phyloP scores from a whole-genome alignment of 1,140 invertebrate species.

The Euglossa dilemma region DNA sequence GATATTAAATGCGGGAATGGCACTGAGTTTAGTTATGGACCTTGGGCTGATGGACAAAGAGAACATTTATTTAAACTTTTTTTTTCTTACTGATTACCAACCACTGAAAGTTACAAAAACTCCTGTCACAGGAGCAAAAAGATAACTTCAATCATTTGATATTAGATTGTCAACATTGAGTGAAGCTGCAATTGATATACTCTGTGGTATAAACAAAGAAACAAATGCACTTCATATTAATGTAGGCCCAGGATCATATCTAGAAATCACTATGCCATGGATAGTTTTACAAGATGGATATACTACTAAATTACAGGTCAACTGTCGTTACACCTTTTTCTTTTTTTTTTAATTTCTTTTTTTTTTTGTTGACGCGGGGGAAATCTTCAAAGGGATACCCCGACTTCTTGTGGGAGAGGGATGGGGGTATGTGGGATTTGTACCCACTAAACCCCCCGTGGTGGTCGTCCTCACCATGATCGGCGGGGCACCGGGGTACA shows the following conservation, averaged over 20 bases:
- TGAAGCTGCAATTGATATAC: conserved; percentile 96
- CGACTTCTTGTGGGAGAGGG: no score
- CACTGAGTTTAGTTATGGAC: conserved; percentile 98
- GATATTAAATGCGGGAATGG: conserved; percentile 98
- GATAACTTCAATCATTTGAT: conserved; percentile 95
- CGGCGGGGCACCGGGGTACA: no score
- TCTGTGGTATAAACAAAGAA: conserved; percentile 98
- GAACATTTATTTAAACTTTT: conserved; percentile 98
- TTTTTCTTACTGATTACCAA: conserved; percentile 95
- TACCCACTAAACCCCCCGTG: no score
- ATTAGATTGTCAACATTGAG: conserved; percentile 94
- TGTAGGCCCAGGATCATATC: conserved; percentile 95
- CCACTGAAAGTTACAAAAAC: conserved; percentile 89
- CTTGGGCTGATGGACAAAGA: conserved; percentile 98
- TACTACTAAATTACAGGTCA: conserved; percentile 96
- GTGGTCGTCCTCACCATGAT: no score
- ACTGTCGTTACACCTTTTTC: no score
- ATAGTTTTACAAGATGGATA: conserved; percentile 93
- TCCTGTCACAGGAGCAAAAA: conserved; percentile 92
- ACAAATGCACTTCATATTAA: conserved; percentile 98
- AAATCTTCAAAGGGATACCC: no score
- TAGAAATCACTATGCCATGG: conserved; percentile 98
- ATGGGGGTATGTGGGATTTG: no score
- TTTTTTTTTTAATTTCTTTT: no score
- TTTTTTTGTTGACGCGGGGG: no score